Evolutionary conservation across 2,113 vertebrate species (phyloP), one percentile per base, ranked within the genome.

Genomic region (Perca schrenkii): DNA sequence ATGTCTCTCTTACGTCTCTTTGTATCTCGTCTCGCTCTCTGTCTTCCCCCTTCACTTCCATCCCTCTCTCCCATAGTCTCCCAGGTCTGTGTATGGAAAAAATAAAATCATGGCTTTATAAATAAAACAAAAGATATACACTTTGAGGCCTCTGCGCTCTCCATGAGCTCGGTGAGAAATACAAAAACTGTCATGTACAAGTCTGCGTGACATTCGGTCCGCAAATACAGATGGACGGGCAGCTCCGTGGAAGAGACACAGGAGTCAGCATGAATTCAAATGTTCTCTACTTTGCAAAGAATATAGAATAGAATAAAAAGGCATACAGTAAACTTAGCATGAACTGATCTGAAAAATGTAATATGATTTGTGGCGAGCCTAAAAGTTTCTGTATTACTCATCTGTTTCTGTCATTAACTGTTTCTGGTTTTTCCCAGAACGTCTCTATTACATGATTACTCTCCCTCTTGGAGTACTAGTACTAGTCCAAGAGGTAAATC

Each of bases 61-160:
- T 69, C 76, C 52, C 43, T 60, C 46, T 52, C 75, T 82, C 87
- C 52, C 73, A 16, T 61, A 6, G 52, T 77, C 76, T 67, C 82
- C 56, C 47, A 63, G 83, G 72, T 73, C 56, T 34, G 69, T 14
- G 34, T 47, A 16, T 2, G 64, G 69, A 62, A 66, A 69, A 86
- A 28, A 86, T 50, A 22, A 77, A 92, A 87, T 90, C 58, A 56
- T 15, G 2, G 64, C 64, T 70, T 88, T 75, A 88, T 92, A 87
- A 93, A 94, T 90, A 90, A 91, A 91, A 83, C 82, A 94, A 67
- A 80, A 77, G 69, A 49, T 47, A 75, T 58, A 73, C 64, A 77
- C 77, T 86, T 47, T 77, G 79, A 80, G 80, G 82, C 74, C 79
- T 47, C 34, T 0, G 67, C 28, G 47, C 79, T 84, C 80, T 65